Conservation (phyloP, 2,888 invertebrate genomes). For the Pristionchus fissidentatus region DNA sequence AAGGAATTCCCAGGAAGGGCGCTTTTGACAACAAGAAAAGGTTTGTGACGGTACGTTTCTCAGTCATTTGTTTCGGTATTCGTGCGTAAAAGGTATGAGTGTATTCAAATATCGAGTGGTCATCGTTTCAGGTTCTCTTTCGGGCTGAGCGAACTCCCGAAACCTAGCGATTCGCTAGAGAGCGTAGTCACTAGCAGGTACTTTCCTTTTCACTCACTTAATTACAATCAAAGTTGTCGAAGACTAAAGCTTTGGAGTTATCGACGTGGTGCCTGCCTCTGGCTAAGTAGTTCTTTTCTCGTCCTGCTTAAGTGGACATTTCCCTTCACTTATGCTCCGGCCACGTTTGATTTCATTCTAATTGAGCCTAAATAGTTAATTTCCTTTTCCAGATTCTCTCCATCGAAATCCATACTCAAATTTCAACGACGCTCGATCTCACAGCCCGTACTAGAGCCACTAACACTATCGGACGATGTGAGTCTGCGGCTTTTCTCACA, state of each 20-base stretch:
- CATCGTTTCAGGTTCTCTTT: constrained; percentile 32
- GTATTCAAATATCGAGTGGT: background rate
- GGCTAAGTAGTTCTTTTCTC: background rate
- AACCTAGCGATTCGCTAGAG: too few species aligned
- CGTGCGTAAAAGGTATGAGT: background rate
- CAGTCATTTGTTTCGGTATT: background rate
- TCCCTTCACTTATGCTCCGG: too few species aligned
- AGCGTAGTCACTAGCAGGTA: background rate
- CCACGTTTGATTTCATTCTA: too few species aligned
- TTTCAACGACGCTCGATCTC: constrained; percentile 30
- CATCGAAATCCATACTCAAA: background rate
- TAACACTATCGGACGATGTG: constrained; percentile 19
- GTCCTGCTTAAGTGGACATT: too few species aligned
- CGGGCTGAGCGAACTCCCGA: constrained; percentile 17
- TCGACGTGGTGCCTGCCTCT: background rate
- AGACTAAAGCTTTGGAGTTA: too few species aligned
- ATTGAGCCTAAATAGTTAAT: background rate
- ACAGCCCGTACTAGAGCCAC: constrained; percentile 12
- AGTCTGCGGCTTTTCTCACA: background rate
- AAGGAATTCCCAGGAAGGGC: background rate
- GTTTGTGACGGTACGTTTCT: constrained; percentile 23
- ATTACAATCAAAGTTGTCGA: too few species aligned
- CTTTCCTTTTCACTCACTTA: background rate
- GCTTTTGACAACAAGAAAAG: constrained; percentile 42
- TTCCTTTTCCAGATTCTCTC: background rate